Evolutionary conservation across 2,888 invertebrate species (phyloP).

Genomic region (Metacarcinus magister): DNA sequence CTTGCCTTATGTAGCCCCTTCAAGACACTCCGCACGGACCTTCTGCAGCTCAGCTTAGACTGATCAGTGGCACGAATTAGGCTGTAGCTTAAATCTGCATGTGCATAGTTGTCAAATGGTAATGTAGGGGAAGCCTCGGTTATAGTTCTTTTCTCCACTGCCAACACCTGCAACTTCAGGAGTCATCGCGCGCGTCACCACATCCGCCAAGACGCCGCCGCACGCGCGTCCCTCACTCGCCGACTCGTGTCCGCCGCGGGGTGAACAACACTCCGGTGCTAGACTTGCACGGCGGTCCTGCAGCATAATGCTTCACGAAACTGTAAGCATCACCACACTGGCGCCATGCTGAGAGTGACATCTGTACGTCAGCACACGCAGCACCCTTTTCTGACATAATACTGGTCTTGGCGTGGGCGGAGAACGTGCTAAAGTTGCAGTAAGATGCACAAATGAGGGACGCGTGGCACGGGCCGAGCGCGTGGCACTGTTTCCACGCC

Average conservation of each 20-base stretch:
- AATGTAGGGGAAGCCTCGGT: not conserved
- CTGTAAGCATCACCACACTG: not conserved
- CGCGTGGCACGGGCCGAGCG: constrained; percentile 61
- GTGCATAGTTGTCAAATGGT: not conserved
- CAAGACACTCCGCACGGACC: not conserved
- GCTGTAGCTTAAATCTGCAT: not conserved
- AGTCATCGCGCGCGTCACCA: constrained; percentile 74
- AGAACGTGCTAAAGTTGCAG: not conserved
- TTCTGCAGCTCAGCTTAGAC: not conserved
- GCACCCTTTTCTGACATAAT: not conserved
- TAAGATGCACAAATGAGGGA: constrained; percentile 1
- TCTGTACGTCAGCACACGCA: not conserved
- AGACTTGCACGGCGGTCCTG: not conserved
- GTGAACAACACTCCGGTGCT: constrained; percentile 60
- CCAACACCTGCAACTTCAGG: constrained; percentile 54
- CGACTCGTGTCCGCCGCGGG: constrained; percentile 65
- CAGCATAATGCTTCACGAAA: not conserved
- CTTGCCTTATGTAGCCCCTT: not conserved
- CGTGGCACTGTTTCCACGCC: constrained; percentile 58
- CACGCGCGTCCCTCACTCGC: constrained; percentile 65
- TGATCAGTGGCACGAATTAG: not conserved
- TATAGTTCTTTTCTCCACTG: not conserved
- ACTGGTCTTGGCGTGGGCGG: not conserved
- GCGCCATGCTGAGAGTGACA: not conserved
- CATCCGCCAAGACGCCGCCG: constrained; percentile 66